Conservation (phyloP, 2,888 invertebrate genomes). For the Lapara coniferarum region DNA sequence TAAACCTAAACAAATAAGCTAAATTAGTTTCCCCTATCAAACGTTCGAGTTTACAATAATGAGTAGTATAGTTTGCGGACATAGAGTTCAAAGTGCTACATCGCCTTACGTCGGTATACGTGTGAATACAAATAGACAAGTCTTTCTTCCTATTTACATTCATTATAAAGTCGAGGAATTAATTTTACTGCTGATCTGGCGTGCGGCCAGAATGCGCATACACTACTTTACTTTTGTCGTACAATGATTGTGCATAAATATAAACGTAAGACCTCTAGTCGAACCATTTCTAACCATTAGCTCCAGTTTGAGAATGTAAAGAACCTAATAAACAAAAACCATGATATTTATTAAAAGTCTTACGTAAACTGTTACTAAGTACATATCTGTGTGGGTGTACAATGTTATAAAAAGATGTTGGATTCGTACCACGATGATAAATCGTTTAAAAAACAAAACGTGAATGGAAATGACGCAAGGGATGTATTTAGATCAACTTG, state of each 20-base stretch:
- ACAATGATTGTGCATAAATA: conserved; percentile 18
- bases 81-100: not conserved
- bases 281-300: not conserved
- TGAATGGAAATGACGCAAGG: conserved; percentile 40
- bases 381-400: conserved; percentile 42
- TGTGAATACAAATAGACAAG: conserved; percentile 9
- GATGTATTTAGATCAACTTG: conserved; percentile 25
- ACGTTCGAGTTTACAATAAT: not conserved
- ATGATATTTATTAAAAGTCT: not conserved
- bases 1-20: not conserved
- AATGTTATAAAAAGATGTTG: conserved; percentile 43
- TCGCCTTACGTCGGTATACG: not conserved
- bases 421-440: conserved; percentile 30
- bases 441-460: conserved; percentile 41
- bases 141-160: conserved; percentile 19
- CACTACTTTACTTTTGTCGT: conserved; percentile 17
- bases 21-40: not conserved
- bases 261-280: not conserved
- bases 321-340: not conserved
- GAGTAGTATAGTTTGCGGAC: not conserved
- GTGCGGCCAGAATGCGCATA: conserved; percentile 8
- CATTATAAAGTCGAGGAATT: conserved; percentile 20
- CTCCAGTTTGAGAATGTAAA: conserved; percentile 14
- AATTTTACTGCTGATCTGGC: conserved; percentile 15
- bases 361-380: conserved; percentile 19